Conservation (phyloP, 2,113 vertebrate species). For the Suncus etruscus region DNA sequence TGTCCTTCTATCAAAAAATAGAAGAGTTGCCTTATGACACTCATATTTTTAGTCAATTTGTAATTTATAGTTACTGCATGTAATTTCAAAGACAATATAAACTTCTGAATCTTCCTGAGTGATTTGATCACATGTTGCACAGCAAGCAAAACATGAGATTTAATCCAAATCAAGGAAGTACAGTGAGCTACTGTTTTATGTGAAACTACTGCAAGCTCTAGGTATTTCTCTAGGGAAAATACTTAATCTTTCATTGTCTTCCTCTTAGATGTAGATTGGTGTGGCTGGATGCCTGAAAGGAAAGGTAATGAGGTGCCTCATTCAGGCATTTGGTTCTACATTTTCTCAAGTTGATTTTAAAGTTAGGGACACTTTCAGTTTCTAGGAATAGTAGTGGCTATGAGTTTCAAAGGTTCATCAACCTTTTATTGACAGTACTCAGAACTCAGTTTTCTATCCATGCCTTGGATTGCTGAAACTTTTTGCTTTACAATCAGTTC, state of each 20-base stretch:
- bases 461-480: background rate
- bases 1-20: conserved; percentile 13
- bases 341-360: background rate
- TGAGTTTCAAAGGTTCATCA: background rate
- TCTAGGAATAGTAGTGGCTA: background rate
- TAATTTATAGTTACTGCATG: conserved; percentile 39
- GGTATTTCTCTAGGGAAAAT: background rate
- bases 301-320: background rate
- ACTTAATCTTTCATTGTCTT: background rate
- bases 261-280: background rate
- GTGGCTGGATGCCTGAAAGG: background rate
- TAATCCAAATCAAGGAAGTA: background rate
- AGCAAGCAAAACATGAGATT: background rate
- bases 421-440: background rate
- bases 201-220: too few species aligned
- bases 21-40: background rate
- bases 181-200: background rate
- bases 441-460: background rate
- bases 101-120: conserved; percentile 10
- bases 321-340: background rate
- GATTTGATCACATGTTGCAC: background rate
- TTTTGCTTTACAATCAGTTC: background rate
- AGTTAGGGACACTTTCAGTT: background rate
- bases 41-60: background rate
- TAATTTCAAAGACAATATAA: background rate